Evolutionary conservation across 2,888 invertebrate species (phyloP), one percentile per base, ranked within the genome.

Genomic region (Erynnis tages): DNA sequence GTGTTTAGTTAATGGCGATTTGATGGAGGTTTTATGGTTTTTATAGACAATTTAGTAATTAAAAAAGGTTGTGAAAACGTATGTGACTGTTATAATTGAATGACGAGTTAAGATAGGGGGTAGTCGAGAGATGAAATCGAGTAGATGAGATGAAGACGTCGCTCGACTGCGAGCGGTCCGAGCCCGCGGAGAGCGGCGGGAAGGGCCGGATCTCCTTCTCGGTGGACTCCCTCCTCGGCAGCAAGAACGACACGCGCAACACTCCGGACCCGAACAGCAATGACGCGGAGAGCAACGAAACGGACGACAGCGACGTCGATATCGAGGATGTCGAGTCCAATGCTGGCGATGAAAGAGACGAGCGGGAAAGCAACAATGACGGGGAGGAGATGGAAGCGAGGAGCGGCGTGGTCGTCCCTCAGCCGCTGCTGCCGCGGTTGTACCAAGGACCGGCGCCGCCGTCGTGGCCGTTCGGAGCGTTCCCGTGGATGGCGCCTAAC

Each of bases 191-290:
- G 43, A 81, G 73, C 67, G 82, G 91, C 67, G 82, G 91, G 58
- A 92, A 92, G 71, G 90, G 93, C 62, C 93, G 93, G 65, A 94
- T 94, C 70, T 93, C 93, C 56, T 94, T 94, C 77, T 94, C 94
- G 81, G 94, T 94, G 40, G 94, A 94, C 77, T 91, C 94, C 0
- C 71, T 94, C 14, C 73, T 94, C 25, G 82, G 86, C 17, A 74
- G 85, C 61, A 71, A 83, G 60, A 73, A 67, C 13, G 77, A 80
- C 34, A 66, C 77, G 0, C 79, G 82, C 55, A 82, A 79, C 19
- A 62, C 71, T 1, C 69, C 73, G 6, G 85, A 86, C 40, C 76
- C 73, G 0, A 76, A 74, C 43, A 85, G 83, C 59, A 82, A 83
- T 55, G 89, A 89, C 43, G 83, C 82, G 0, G 88, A 88, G 53